Base-by-base conservation (phyloP, 2,113 vertebrate genomes). In the Anhinga anhinga region DNA sequence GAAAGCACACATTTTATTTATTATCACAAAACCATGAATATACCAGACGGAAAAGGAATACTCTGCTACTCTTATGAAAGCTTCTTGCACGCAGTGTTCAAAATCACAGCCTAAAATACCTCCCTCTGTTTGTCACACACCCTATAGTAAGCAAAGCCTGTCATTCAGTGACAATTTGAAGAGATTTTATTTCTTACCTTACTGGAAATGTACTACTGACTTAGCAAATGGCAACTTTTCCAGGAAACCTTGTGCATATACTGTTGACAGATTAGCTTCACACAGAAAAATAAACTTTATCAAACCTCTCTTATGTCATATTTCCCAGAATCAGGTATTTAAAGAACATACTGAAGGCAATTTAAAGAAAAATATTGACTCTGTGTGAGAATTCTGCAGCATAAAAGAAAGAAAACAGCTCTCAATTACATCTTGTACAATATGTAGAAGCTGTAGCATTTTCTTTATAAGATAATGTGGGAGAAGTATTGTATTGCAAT, bases 11-110 rank as follows among this genome's bases (percentile, higher is more conserved):
- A 77, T 93, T 95, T 93, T 84, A 94, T 87, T 93, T 96, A 89
- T 94, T 93, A 89, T 49, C 84, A 76, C 0, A 0, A 67, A 89
- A 95, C 67, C 70, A 96, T 25, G 93, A 90, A 76, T 77, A 63
- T 95, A 91, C 56, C 93, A 97, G 91, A 93, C 85, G 90, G 95
- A 62, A 87, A 56, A 91, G 70, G 45, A 94, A 96, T 96, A 85
- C 44, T 89, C 40, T 79, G 89, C 73, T 88, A 92, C 55, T 89
- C 78, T 89, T 79, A 67, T 11, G 65, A 82, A 93, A 94, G 63
- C 65, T 95, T 94, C 86, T 91, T 96, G 84, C 91, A 96, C 53
- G 72, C 65, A 85, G 12, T 49, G 81, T 76, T 85, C 93, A 94
- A 79, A 96, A 91, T 61, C 81, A 82, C 36, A 94, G 91, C 87